Evolutionary conservation across 2,113 vertebrate genomes (phyloP), one percentile per base, ranked within the genome.

Genomic region (Propithecus coquereli): DNA sequence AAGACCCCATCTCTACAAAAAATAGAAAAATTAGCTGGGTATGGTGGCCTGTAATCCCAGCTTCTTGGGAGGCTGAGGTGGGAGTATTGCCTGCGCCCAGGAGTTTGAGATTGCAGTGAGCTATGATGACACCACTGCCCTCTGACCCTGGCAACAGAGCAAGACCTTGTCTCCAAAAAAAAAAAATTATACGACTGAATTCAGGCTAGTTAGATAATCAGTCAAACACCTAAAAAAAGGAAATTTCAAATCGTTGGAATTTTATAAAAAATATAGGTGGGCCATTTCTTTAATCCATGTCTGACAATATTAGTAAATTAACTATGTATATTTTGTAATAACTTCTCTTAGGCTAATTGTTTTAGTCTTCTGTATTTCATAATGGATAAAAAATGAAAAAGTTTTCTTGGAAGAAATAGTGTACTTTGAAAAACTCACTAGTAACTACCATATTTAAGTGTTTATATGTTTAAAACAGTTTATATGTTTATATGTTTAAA

Each of bases 201-300:
- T 74, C 11, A 88, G 23, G 47, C 34, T 61, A 63, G 43, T 63
- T 50, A 92, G n/a, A 54, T 81, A 34, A 96, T 90, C 40, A 88
- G 20, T 50, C 27, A 82, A 73, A 50, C n/a, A 81, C n/a, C n/a
- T 83, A n/a, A 68, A 25, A 43, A 74, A 80, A 43, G 27, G 27
- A 88, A 54, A 66, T 81, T 94, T 47, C 65, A 70, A 83, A 50
- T 70, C 73, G 37, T 63, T 94, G 45, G 63, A 57, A 47, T 77
- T 83, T 61, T 94, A 63, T 71, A 92, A 65, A 71, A 92, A 25
- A 30, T 45, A 84, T 20, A 92, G 18, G 40, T 54, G 23, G 30
- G 79, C 8, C 18, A 87, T 83, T 92, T 87, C 30, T 96, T 86
- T 90, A 79, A n/a, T 88, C 37, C 12, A 59, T 91, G 25, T 94